These are phyloP conservation scores for Tricholaema leucomelas DNA, from an alignment of 2,113 vertebrate genomes.

Conservation along the genomic window DNA sequence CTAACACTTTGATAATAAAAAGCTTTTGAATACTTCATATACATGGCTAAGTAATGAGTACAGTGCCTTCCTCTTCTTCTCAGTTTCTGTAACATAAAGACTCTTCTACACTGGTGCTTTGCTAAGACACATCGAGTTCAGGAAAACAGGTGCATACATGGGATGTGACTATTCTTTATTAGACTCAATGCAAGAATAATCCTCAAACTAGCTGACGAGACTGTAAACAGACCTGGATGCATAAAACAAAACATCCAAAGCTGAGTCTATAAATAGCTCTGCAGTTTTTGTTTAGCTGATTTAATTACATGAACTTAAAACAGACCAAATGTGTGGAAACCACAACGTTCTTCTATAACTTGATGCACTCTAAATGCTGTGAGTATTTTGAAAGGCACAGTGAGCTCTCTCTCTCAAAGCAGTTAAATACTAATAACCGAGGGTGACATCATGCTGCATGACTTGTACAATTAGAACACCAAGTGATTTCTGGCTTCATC, in stretches of 20 bases:
- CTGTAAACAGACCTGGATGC: constrained; percentile 29
- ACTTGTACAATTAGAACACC: constrained; percentile 69
- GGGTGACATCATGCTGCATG: constrained; percentile 66
- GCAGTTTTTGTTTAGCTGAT: constrained; percentile 64
- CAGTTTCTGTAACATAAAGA: not conserved
- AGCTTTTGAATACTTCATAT: not conserved
- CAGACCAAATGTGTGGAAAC: constrained; percentile 53
- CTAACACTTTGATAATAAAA: not conserved
- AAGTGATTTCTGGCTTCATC: constrained; percentile 67
- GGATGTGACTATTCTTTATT: constrained; percentile 28
- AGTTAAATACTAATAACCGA: constrained; percentile 69
- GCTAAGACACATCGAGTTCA: not conserved
- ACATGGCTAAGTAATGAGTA: not conserved
- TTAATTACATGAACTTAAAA: constrained; percentile 70
- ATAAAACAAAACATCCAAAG: constrained; percentile 40
- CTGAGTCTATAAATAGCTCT: constrained; percentile 29
- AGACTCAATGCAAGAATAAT: not conserved
- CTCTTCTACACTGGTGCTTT: not conserved
- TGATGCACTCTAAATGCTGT: constrained; percentile 48
- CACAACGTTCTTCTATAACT: constrained; percentile 61
- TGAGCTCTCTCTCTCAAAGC: constrained; percentile 61
- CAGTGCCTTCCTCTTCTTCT: not conserved
- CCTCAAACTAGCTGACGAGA: not conserved
- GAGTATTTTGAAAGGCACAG: constrained; percentile 42
- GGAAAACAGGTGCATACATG: not conserved